Conservation (phyloP, 2,113 vertebrate genomes). For the human (Homo sapiens) region GRCh38 chr11:47050501-47051000, state of each 20-base stretch:
- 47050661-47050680: slow-evolving; percentile 42
- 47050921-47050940: neutral
- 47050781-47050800: neutral
- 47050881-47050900: slow-evolving; percentile 16
- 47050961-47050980: slow-evolving; percentile 42
- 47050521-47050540: neutral
- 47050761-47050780: slow-evolving; percentile 42
- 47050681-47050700: slow-evolving; percentile 42
- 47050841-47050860: neutral
- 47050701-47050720: slow-evolving; percentile 48
- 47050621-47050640: neutral
- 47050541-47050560: slow-evolving; percentile 20
- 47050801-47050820: neutral
- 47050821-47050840: neutral
- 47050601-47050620: neutral
- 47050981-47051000: neutral
- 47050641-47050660: slow-evolving; percentile 1
- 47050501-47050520: neutral
- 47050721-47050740: slow-evolving; percentile 40
- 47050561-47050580: neutral
- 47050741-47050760: slow-evolving; percentile 57
- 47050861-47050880: neutral
- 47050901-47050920: slow-evolving; percentile 25
- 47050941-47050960: neutral
- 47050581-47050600: slow-evolving; percentile 1